Conservation (phyloP, 2,797 vertebrate species). For the Arrhamphus sclerolepis region DNA sequence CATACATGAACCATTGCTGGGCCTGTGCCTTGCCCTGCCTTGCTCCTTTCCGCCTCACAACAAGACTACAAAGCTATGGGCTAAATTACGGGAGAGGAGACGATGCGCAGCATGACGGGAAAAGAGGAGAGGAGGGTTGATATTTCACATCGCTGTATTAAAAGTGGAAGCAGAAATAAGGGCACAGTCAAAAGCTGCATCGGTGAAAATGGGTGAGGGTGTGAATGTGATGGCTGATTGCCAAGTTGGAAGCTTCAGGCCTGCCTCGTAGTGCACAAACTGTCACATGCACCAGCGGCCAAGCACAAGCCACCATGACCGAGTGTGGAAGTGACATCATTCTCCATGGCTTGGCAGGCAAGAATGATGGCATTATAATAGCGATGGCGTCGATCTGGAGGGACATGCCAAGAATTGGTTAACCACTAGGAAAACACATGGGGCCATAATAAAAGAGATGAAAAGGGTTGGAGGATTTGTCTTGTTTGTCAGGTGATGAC, state of each 20-base stretch:
- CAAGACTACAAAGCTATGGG: constrained; percentile 65
- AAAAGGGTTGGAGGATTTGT: constrained; percentile 33
- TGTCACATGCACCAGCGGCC: constrained; percentile 78
- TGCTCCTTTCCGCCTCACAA: constrained; percentile 57
- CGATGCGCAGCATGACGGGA: constrained; percentile 29
- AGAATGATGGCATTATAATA: constrained; percentile 78
- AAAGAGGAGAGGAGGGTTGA: constrained; percentile 16
- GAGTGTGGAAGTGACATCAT: constrained; percentile 86
- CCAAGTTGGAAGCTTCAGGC: constrained; percentile 69
- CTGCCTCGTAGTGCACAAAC: constrained; percentile 77
- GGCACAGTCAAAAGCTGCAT: constrained; percentile 48
- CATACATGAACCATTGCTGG: constrained; percentile 56
- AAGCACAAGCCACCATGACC: constrained; percentile 81
- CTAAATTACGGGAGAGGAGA: constrained; percentile 46
- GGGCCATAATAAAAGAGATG: constrained; percentile 50
- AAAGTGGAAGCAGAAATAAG: constrained; percentile 46
- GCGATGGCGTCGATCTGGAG: constrained; percentile 60
- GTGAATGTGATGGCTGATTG: constrained; percentile 60
- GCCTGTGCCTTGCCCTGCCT: constrained; percentile 39
- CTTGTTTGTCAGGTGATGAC: constrained; percentile 54
- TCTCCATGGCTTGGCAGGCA: constrained; percentile 75
- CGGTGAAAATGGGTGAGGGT: constrained; percentile 47
- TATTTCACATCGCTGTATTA: constrained; percentile 35
- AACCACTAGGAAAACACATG: constrained; percentile 66
- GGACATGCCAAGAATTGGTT: constrained; percentile 67